Evolutionary conservation across 2,888 invertebrate species (phyloP).

Genomic region (Drosophila glabriapex): DNA sequence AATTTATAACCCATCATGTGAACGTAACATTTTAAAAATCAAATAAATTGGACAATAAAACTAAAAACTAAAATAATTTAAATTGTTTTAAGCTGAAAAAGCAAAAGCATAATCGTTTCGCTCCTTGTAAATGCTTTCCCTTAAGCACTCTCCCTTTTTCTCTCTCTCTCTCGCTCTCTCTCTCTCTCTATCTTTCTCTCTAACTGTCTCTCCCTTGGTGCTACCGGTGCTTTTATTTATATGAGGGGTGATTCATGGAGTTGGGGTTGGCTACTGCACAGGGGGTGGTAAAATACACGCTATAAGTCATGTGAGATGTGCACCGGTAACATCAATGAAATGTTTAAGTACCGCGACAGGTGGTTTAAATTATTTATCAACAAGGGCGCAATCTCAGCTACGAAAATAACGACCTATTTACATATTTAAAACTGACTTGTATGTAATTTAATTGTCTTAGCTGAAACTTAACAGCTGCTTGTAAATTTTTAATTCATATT

Average conservation of each 20-base stretch:
- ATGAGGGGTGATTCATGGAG: constrained; percentile 30
- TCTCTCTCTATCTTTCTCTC: neutral
- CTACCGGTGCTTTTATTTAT: constrained; percentile 6
- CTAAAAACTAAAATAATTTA: neutral
- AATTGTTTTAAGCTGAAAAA: neutral
- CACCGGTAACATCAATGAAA: constrained; percentile 9
- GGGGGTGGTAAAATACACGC: constrained; percentile 11
- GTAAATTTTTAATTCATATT: constrained; percentile 61
- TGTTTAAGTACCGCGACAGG: constrained; percentile 33
- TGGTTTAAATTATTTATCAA: constrained; percentile 34
- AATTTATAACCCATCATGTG: neutral
- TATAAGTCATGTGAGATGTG: constrained; percentile 5
- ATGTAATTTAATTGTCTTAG: constrained; percentile 10
- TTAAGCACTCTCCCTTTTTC: neutral
- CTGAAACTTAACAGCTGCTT: constrained; percentile 54
- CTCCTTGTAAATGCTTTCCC: constrained; percentile 16
- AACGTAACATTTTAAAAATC: neutral
- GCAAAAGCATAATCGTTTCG: constrained; percentile 48
- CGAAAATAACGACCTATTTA: constrained; percentile 16
- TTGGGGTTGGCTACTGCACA: neutral
- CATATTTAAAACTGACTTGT: constrained; percentile 10
- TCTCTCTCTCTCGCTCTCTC: neutral
- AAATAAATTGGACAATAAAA: neutral
- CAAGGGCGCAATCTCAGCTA: neutral
- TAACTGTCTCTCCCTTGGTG: neutral